Evolutionary conservation across 2,113 vertebrate species (phyloP).

Genomic region (Clupea harengus): DNA sequence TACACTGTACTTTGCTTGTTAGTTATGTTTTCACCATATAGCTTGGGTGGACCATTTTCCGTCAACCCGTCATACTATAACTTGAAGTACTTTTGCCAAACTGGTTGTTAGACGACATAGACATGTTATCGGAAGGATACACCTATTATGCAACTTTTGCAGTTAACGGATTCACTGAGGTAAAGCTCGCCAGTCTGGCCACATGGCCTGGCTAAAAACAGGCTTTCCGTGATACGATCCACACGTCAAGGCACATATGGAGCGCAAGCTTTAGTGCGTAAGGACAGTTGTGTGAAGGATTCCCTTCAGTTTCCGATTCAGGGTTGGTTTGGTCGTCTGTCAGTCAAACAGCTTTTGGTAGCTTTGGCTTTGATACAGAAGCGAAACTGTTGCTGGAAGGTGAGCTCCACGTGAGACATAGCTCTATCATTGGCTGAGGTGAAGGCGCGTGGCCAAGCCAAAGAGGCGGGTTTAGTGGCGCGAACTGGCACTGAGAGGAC

Average conservation of each 20-base stretch:
- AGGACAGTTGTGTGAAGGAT: not conserved
- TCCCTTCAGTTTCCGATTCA: not conserved
- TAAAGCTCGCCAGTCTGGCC: not conserved
- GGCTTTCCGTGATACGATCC: not conserved
- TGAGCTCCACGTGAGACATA: slow-evolving; percentile 10
- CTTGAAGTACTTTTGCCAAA: not conserved
- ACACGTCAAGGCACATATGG: not conserved
- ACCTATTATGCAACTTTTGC: not conserved
- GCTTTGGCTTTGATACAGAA: not conserved
- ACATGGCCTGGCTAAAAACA: not conserved
- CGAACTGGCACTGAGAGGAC: not conserved
- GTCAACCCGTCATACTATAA: not conserved
- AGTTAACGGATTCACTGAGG: not conserved
- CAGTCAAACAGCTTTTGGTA: not conserved
- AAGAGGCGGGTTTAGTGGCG: not conserved
- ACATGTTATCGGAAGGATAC: not conserved
- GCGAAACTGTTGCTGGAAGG: not conserved
- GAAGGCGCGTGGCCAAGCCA: not conserved
- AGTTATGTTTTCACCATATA: not conserved
- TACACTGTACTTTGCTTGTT: too few relatives aligned
- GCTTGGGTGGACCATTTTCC: not conserved
- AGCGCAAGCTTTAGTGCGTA: not conserved
- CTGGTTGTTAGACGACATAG: not conserved
- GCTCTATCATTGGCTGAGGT: slow-evolving; percentile 36
- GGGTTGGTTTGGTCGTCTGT: not conserved